These are phyloP conservation scores for Pachyseris speciosa DNA, from an alignment of 64 coral and sea anemone genomes.

Conservation along the genomic window DNA sequence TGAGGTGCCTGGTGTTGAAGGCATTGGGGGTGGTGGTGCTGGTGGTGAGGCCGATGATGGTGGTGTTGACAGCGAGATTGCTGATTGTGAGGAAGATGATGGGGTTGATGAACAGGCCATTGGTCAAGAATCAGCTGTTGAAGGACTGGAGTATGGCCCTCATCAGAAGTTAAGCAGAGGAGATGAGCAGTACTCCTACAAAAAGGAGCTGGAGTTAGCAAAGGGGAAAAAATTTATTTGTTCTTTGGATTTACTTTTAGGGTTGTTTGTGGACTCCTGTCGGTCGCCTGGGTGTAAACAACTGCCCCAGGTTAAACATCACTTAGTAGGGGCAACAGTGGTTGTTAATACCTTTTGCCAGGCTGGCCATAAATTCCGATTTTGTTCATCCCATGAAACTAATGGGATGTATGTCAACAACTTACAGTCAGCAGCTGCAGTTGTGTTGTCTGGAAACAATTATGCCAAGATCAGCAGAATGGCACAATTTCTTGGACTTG, in stretches of 20 bases:
- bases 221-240: neutral
- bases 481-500: slow-evolving; percentile 7
- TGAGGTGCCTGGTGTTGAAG: no score
- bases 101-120: no score
- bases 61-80: no score
- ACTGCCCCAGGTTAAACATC: neutral
- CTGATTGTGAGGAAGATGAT: no score
- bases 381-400: neutral
- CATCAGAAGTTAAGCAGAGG: neutral
- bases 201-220: neutral
- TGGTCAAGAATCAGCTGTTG: no score
- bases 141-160: neutral
- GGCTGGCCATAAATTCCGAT: slow-evolving; percentile 17
- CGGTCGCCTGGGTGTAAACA: neutral
- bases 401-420: slow-evolving; percentile 20
- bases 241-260: neutral
- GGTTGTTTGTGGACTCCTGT: neutral
- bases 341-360: no score
- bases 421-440: slow-evolving; percentile 23
- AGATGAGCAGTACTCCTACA: neutral
- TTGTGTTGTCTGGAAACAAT: slow-evolving; percentile 47
- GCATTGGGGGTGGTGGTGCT: no score
- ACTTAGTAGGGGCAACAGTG: neutral
- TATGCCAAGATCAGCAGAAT: slow-evolving; percentile 1
- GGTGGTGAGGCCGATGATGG: no score